These are phyloP conservation scores for Phasia obesa DNA, from an alignment of 2,888 invertebrate genomes.

Conservation along the genomic window DNA sequence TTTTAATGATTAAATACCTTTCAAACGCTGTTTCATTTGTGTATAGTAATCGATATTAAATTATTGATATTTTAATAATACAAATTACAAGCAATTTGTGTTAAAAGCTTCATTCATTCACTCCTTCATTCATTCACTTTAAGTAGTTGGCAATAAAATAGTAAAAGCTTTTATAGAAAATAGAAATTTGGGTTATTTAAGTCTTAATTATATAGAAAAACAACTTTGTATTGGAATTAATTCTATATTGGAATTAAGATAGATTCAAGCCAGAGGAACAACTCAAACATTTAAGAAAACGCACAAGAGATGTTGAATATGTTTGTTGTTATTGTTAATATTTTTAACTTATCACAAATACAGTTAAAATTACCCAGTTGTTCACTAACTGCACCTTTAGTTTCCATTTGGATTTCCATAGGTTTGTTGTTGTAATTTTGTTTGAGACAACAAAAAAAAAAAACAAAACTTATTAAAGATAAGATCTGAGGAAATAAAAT, in stretches of 20 bases:
- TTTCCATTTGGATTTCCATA: constrained; percentile 26
- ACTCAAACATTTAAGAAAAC: constrained; percentile 33
- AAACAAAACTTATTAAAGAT: constrained; percentile 51
- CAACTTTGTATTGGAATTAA: not conserved
- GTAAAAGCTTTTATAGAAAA: constrained; percentile 5
- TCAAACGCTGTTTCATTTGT: not conserved
- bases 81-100: constrained; percentile 59
- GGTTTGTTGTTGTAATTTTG: constrained; percentile 41
- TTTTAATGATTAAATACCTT: constrained; percentile 16
- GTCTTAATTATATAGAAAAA: constrained; percentile 48
- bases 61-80: constrained; percentile 52
- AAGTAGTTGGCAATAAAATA: not conserved
- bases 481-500: constrained; percentile 65
- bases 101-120: constrained; percentile 40
- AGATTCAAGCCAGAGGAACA: constrained; percentile 4
- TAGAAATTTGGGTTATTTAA: constrained; percentile 51
- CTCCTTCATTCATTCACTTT: constrained; percentile 25
- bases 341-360: not conserved
- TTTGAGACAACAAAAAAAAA: constrained; percentile 19
- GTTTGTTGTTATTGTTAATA: not conserved
- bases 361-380: constrained; percentile 7
- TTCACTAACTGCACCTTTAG: constrained; percentile 55
- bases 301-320: constrained; percentile 30
- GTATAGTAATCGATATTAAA: constrained; percentile 34
- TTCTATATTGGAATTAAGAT: not conserved